Base-by-base conservation (phyloP, 2,113 vertebrate species). In the Chascanopsetta lugubris region DNA sequence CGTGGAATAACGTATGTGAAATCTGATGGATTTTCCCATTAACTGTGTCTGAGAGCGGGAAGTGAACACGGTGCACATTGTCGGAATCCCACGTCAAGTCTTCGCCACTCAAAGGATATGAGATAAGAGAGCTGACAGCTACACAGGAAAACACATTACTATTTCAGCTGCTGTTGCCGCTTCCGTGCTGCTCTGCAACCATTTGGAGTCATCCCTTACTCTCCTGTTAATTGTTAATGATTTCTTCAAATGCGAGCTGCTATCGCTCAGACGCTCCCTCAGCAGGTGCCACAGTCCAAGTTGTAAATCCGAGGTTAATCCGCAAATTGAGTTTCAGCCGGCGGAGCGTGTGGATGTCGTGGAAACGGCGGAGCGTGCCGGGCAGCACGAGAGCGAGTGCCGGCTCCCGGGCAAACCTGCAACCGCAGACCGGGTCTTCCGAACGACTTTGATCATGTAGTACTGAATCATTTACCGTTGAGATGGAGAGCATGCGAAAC, bases 191-290 rank as follows among this genome's bases (percentile, higher is more conserved):
- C 72, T 57, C 46, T 56, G 50, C 55, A 26, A 70, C 77, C 75
- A 60, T 65, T 75, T 66, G 27, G 56, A 67, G 15, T 82, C 64
- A 55, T 78, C 71, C 47, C 57, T 55, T 34, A 66, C 67, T 57
- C 67, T 25, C 46, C 60, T 49, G 70, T 89, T 89, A 92, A 89
- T 87, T 88, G 60, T 88, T 90, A 83, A 89, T 89, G 90, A 76
- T 84, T 90, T 87, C 85, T 88, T 87, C 83, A 90, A 87, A 81
- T 88, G 83, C 80, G 13, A 87, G 69, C 58, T 21, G 51, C 59
- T 62, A 56, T 72, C 43, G 17, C 20, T 69, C 69, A 25, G 51
- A 57, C 47, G 47, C 48, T 20, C 38, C 36, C 64, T 21, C 20
- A 1, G 64, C 73, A 74, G 47, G 75, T 29, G 62, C 64, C 58